A percentile compares a stretch with the other conserved stretches of the same genome.
Conservation (phyloP, 64 coral and sea anemone genomes). For the Anthopleura sola region DNA sequence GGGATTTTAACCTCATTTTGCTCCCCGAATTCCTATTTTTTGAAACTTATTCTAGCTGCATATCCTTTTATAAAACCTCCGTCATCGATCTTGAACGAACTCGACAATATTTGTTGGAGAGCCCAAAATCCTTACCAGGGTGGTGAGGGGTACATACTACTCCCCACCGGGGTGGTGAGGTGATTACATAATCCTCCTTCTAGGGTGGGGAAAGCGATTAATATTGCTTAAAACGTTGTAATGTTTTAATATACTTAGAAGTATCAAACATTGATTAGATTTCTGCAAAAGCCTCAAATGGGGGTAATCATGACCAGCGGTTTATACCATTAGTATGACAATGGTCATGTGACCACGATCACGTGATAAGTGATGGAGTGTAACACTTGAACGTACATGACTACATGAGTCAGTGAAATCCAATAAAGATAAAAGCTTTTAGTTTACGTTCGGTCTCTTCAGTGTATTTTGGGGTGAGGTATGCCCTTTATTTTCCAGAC, state of each 20-base stretch:
- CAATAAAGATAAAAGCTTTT: neutral
- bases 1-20: neutral
- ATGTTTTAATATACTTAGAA: neutral
- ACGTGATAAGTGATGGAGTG: constrained; percentile 19
- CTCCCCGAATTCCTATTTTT: neutral
- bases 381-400: constrained; percentile 20
- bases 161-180: neutral
- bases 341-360: constrained; percentile 1
- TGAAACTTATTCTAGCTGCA: neutral
- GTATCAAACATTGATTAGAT: neutral
- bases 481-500: too few species aligned
- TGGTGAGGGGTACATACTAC: neutral
- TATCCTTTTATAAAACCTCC: neutral
- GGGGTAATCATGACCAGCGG: neutral
- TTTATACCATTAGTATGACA: neutral
- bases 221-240: neutral
- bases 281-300: neutral
- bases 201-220: too few species aligned
- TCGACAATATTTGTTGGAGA: neutral
- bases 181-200: too few species aligned
- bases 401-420: constrained; percentile 11
- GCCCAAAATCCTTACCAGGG: neutral
- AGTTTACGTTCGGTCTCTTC: neutral
- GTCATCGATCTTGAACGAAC: too few species aligned
- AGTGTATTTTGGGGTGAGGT: neutral